Conservation (phyloP, 2,113 vertebrate species). For the Platysternon megacephalum region DNA sequence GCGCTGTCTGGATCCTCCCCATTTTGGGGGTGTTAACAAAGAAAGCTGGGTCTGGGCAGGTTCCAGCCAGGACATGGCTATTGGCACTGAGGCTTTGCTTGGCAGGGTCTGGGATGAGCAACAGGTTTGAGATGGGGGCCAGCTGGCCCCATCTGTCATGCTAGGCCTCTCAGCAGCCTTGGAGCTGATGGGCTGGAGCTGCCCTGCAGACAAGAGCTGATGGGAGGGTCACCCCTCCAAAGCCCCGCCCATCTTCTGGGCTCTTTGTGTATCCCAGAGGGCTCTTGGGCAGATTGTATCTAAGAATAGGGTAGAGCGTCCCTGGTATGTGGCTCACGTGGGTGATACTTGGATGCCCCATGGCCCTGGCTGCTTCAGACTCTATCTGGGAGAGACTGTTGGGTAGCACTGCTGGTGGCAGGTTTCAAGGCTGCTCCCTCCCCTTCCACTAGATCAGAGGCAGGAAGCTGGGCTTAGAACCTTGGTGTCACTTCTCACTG, state of each 20-base stretch:
- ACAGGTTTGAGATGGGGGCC: neutral
- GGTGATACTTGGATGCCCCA: neutral
- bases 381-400: neutral
- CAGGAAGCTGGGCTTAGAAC: neutral
- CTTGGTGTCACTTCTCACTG: neutral
- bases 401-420: neutral
- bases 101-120: neutral
- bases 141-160: neutral
- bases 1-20: neutral
- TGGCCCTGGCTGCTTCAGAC: neutral
- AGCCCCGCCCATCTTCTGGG: neutral
- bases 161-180: neutral
- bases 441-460: neutral
- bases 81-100: neutral
- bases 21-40: neutral
- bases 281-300: neutral
- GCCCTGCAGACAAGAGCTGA: neutral
- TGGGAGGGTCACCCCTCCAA: neutral
- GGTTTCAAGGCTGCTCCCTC: neutral
- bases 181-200: neutral
- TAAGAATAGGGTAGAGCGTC: neutral
- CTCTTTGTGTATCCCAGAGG: neutral
- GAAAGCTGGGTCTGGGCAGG: neutral
- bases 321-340: neutral
- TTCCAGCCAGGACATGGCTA: neutral